These are phyloP conservation scores for Megaceryle alcyon DNA, from an alignment of 2,797 vertebrate genomes.

Conservation along the genomic window DNA sequence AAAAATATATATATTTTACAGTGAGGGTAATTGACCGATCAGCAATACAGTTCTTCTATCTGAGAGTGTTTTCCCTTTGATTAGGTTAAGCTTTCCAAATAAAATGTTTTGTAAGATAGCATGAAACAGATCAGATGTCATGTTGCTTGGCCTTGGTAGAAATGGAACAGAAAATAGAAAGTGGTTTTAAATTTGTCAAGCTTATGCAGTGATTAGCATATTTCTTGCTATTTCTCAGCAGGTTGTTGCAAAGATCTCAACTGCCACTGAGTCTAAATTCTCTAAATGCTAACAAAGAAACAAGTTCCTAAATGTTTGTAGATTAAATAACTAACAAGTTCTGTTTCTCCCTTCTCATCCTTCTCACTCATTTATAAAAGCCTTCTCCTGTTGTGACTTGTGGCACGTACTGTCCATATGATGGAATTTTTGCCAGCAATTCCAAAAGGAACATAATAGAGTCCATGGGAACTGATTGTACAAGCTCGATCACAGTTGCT, in stretches of 20 bases:
- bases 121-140: not conserved
- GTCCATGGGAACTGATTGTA: not conserved
- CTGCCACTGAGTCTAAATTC: not conserved
- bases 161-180: not conserved
- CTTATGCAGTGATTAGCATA: not conserved
- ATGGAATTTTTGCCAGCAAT: not conserved
- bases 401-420: not conserved
- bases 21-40: not conserved
- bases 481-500: not conserved
- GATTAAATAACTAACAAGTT: not conserved
- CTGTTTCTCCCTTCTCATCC: not conserved
- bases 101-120: not conserved
- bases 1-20: not conserved
- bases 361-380: not conserved
- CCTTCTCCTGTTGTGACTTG: not conserved
- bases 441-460: not conserved
- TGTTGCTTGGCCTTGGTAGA: not conserved
- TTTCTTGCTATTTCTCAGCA: not conserved
- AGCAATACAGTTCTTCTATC: not conserved
- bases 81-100: constrained; percentile 17
- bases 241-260: not conserved
- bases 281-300: not conserved
- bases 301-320: not conserved
- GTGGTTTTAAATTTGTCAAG: not conserved
- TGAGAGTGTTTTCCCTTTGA: not conserved